These are phyloP conservation scores for Coturnix japonica DNA, from an alignment of 2,113 vertebrate genomes.

Conservation along the genomic window DNA sequence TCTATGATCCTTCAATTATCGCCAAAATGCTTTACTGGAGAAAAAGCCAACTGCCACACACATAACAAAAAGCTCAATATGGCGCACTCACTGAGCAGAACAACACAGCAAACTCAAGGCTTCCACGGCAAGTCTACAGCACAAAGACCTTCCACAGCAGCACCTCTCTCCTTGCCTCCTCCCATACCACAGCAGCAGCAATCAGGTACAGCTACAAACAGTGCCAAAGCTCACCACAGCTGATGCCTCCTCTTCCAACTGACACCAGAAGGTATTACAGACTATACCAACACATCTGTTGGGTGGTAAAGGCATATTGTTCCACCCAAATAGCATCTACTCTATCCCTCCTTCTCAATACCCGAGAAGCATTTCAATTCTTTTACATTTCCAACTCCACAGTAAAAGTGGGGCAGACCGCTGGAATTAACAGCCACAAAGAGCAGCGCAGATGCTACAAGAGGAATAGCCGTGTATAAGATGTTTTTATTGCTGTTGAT, in stretches of 20 bases:
- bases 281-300: not conserved
- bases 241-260: not conserved
- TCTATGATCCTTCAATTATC: not conserved
- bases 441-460: not conserved
- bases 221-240: not conserved
- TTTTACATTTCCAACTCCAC: not conserved
- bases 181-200: not conserved
- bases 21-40: not conserved
- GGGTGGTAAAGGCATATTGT: not conserved
- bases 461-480: not conserved
- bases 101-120: not conserved
- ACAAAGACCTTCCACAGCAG: not conserved
- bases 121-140: not conserved
- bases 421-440: not conserved
- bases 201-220: rapidly evolving
- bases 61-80: not conserved
- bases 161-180: not conserved
- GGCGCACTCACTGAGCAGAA: not conserved
- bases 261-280: not conserved
- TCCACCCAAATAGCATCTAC: not conserved
- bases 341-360: not conserved
- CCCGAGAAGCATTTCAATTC: not conserved
- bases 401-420: too few species aligned
- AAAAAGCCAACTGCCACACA: not conserved
- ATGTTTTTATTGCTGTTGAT: slow-evolving; percentile 24